Conservation (phyloP, 2,797 vertebrate genomes). For the Jordanella pulchra region DNA sequence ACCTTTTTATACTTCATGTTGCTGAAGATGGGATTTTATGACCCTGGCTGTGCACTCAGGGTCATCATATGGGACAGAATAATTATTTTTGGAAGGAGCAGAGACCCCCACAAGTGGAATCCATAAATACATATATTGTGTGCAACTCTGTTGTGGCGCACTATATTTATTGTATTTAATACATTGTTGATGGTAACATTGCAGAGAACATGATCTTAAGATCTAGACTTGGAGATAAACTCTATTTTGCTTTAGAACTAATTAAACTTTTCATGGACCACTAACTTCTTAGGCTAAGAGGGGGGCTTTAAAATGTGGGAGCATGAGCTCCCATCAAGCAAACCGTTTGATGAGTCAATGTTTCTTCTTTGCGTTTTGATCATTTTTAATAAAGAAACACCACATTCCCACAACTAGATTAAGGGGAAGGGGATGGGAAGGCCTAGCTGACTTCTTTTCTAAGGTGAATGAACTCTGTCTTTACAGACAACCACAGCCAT, state of each 20-base stretch:
- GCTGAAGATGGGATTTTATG: slow-evolving; percentile 20
- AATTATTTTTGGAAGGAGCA: background rate
- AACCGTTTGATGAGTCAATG: too few species aligned
- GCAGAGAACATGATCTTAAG: background rate
- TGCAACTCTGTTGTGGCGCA: background rate
- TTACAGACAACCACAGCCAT: too few species aligned
- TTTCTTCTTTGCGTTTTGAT: too few species aligned
- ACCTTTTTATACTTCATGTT: slow-evolving; percentile 14
- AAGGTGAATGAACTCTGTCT: too few species aligned
- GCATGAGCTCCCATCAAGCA: too few species aligned
- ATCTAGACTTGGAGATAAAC: background rate
- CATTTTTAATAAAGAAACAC: too few species aligned
- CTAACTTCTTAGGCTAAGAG: background rate
- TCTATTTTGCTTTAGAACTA: slow-evolving; percentile 1
- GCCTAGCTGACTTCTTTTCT: too few species aligned
- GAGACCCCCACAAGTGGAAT: background rate
- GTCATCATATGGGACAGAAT: slow-evolving; percentile 5
- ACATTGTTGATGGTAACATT: background rate
- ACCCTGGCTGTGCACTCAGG: background rate
- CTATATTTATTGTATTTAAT: background rate
- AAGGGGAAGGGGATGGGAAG: too few species aligned
- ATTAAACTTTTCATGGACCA: background rate
- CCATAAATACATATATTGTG: background rate
- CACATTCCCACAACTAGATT: too few species aligned
- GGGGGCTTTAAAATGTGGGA: background rate